phyloP scores from a whole-genome alignment of 2,113 vertebrate species.

The Pomatostomus ruficeps region DNA sequence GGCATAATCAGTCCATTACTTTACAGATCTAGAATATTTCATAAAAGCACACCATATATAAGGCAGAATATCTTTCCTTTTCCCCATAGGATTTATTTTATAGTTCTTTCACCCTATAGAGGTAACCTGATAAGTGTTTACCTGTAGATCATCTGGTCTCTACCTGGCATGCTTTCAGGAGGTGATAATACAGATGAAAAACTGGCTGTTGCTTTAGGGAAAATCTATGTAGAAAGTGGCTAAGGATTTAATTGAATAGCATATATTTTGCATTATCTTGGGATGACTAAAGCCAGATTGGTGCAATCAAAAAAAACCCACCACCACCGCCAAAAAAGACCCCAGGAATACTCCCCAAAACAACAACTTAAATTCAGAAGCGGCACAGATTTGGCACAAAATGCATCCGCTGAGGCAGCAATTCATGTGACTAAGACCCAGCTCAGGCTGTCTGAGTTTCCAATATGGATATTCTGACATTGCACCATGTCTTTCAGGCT shows the following conservation, averaged over 20 bases:
- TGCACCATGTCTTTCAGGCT: background rate
- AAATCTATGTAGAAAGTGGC: background rate
- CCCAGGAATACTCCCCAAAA: background rate
- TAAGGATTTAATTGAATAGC: background rate
- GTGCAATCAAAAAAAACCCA: background rate
- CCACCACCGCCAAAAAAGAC: rapidly evolving
- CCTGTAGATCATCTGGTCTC: background rate
- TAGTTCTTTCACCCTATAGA: background rate
- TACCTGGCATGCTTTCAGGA: background rate
- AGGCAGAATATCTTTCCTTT: background rate
- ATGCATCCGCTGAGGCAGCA: background rate
- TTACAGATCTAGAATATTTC: background rate
- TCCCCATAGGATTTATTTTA: background rate
- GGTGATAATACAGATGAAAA: background rate
- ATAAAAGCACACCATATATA: background rate
- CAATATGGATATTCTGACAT: background rate
- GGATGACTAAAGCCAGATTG: background rate
- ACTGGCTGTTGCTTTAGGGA: background rate
- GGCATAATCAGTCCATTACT: background rate
- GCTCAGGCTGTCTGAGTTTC: background rate
- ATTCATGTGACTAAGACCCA: background rate
- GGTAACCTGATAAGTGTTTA: background rate
- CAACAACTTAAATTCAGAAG: background rate
- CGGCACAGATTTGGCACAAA: background rate
- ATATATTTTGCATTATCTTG: background rate